These are phyloP conservation scores for Nematolebias whitei DNA, from an alignment of 2,113 vertebrate genomes.

Conservation along the genomic window DNA sequence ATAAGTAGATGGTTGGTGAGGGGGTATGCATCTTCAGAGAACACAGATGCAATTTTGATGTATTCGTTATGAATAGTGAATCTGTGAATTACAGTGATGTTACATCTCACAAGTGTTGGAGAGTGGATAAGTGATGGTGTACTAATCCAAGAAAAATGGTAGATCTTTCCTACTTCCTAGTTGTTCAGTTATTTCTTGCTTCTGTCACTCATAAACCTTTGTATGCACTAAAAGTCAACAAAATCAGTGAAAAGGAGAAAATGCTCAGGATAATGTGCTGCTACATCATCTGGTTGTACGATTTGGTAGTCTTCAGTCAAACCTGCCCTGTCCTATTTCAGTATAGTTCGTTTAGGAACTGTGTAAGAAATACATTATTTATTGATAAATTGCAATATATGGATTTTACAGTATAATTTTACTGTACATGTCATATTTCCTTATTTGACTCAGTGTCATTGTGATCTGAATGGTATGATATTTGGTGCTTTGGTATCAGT, in stretches of 20 bases:
- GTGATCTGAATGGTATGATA: too few species aligned
- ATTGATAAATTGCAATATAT: too few species aligned
- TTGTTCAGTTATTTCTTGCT: conserved; percentile 3
- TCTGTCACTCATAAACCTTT: conserved; percentile 1
- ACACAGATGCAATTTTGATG: conserved; percentile 12
- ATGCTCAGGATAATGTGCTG: conserved; percentile 39
- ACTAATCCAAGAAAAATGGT: conserved; percentile 4
- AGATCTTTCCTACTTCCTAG: conserved; percentile 4
- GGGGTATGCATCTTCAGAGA: conserved; percentile 8
- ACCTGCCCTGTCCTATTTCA: conserved; percentile 63
- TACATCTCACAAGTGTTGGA: not conserved
- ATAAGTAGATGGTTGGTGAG: conserved; percentile 18
- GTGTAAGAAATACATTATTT: too few species aligned
- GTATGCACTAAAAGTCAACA: conserved; percentile 2
- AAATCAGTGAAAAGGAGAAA: conserved; percentile 35
- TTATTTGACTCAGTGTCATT: too few species aligned
- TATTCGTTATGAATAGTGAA: conserved; percentile 42
- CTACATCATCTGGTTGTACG: conserved; percentile 38
- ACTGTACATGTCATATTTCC: too few species aligned
- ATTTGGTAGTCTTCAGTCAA: conserved; percentile 57
- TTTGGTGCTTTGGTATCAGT: too few species aligned
- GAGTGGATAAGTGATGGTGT: too few species aligned
- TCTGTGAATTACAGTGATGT: conserved; percentile 18
- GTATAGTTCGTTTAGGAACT: too few species aligned
- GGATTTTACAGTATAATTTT: too few species aligned